phyloP scores from a whole-genome alignment of 2,888 invertebrate species.

The Macroteleia sp. region DNA sequence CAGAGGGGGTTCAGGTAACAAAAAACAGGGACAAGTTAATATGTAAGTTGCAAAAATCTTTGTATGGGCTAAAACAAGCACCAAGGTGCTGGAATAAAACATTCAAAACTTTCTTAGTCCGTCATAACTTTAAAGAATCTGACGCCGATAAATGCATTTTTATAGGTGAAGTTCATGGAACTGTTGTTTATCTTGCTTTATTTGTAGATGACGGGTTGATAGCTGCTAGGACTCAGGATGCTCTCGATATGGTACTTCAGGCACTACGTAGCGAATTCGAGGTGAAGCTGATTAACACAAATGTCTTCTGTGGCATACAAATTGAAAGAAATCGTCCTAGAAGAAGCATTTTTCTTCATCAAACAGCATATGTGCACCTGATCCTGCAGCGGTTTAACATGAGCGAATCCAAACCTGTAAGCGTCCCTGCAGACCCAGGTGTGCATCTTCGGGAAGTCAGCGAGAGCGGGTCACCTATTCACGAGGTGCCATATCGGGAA shows the following conservation, averaged over 20 bases:
- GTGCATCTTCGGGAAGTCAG: too few relatives aligned
- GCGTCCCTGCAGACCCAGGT: too few relatives aligned
- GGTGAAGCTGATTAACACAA: background rate
- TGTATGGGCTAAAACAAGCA: constrained; percentile 40
- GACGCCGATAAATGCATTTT: constrained; percentile 27
- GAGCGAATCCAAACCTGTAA: too few relatives aligned
- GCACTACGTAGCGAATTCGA: background rate
- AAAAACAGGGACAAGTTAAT: background rate
- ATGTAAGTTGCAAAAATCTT: constrained; percentile 22
- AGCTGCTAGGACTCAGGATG: background rate
- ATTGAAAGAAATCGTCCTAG: constrained; percentile 19
- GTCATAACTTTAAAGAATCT: background rate
- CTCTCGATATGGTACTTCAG: background rate
- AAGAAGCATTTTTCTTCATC: constrained; percentile 45
- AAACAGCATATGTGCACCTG: background rate
- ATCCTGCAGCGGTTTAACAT: background rate
- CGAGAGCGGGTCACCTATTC: too few relatives aligned
- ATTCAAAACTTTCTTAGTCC: background rate
- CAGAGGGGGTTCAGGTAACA: constrained; percentile 8
- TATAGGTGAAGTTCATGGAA: background rate
- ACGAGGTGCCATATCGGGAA: too few relatives aligned
- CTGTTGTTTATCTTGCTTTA: constrained; percentile 16
- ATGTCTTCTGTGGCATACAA: constrained; percentile 31
- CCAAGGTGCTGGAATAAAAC: constrained; percentile 30
- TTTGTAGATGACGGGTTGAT: constrained; percentile 35